phyloP scores from a whole-genome alignment of 2,888 invertebrate genomes.

The Heliconius charithonia region DNA sequence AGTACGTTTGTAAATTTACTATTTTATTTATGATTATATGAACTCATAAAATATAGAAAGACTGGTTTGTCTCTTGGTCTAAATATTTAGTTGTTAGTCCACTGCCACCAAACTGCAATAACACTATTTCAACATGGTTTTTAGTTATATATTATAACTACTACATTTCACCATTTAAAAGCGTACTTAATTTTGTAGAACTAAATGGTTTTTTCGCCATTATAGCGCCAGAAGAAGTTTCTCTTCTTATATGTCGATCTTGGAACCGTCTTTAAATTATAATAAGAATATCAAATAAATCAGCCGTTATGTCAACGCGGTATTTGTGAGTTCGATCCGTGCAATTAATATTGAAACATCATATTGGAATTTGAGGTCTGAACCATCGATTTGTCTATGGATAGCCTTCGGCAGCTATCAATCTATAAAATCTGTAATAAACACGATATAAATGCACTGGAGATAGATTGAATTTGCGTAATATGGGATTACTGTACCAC shows the following conservation, averaged over 20 bases:
- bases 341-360: background rate
- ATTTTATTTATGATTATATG: slow-evolving; percentile 1
- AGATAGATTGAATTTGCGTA: slow-evolving; percentile 1
- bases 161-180: background rate
- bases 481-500: background rate
- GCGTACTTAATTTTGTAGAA: too few species aligned
- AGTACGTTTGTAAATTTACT: background rate
- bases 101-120: background rate
- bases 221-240: too few species aligned
- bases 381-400: background rate
- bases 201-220: too few species aligned
- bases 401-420: background rate
- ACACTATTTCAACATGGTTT: background rate
- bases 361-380: too few species aligned
- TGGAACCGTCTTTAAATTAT: background rate
- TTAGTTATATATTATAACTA: background rate
- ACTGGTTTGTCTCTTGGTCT: background rate
- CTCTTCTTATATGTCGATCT: too few species aligned
- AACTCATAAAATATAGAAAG: slow-evolving; percentile 6
- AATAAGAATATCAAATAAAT: background rate
- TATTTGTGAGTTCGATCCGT: background rate
- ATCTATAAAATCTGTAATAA: background rate
- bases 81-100: background rate
- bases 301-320: background rate
- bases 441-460: background rate